Evolutionary conservation across 2,888 invertebrate genomes (phyloP).

Genomic region (Amaurobius ferox): DNA sequence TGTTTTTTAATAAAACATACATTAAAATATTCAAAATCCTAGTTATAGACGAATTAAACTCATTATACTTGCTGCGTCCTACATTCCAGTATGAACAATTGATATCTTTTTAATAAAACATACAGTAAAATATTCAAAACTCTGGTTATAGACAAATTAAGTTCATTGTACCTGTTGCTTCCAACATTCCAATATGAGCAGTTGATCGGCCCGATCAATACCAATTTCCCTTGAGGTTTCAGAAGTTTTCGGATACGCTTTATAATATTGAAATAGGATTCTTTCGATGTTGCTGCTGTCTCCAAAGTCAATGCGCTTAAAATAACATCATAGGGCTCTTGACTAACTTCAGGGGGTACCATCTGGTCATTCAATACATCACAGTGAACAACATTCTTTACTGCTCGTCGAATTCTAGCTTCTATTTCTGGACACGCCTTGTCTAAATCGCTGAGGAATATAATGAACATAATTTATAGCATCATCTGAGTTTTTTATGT

Average conservation of each 20-base stretch:
- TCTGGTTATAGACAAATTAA: neutral
- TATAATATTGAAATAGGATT: slow-evolving; percentile 34
- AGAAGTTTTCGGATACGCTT: slow-evolving; percentile 16
- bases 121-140: too few relatives aligned
- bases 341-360: slow-evolving; percentile 22
- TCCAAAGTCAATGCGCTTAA: slow-evolving; percentile 37
- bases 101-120: too few relatives aligned
- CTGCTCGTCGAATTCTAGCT: slow-evolving; percentile 31
- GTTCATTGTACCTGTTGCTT: slow-evolving; percentile 2
- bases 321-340: slow-evolving; percentile 29
- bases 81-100: too few relatives aligned
- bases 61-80: too few relatives aligned
- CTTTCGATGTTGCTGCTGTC: slow-evolving; percentile 25
- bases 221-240: slow-evolving; percentile 9
- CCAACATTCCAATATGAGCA: slow-evolving; percentile 52
- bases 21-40: too few relatives aligned
- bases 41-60: too few relatives aligned
- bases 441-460: slow-evolving; percentile 27
- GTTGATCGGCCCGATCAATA: slow-evolving; percentile 23
- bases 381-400: slow-evolving; percentile 34
- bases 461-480: neutral
- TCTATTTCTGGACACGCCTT: slow-evolving; percentile 32
- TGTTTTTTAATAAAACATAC: too few relatives aligned
- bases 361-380: slow-evolving; percentile 42
- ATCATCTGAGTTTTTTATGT: too few relatives aligned